Evolutionary conservation across 2,797 vertebrate genomes (phyloP).

Genomic region (Anableps anableps): DNA sequence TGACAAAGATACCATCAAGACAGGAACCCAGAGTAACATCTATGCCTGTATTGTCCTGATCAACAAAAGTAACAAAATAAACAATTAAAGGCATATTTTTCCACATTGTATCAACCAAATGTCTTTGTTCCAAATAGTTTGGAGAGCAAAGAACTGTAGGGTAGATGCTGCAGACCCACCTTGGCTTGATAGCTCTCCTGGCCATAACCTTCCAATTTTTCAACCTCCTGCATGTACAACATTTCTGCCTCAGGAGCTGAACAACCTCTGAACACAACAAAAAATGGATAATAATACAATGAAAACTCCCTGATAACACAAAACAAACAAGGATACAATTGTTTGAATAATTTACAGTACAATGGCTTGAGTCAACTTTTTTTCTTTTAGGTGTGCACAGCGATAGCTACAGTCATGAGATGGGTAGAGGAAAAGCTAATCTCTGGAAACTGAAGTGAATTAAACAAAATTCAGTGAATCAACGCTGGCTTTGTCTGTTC

Average conservation of each 20-base stretch:
- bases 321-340: neutral
- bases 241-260: slow-evolving; percentile 92
- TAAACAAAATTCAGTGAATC: neutral
- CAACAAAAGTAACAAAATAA: slow-evolving; percentile 6
- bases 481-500: neutral
- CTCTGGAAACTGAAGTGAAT: neutral
- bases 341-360: neutral
- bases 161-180: slow-evolving; percentile 73
- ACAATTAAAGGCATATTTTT: neutral
- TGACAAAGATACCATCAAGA: slow-evolving; percentile 97
- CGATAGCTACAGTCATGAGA: neutral
- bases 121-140: neutral
- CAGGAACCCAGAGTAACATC: slow-evolving; percentile 93
- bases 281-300: neutral
- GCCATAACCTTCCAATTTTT: slow-evolving; percentile 96
- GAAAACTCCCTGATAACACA: neutral
- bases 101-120: neutral
- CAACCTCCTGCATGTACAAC: slow-evolving; percentile 98
- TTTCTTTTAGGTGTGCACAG: neutral
- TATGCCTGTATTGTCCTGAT: slow-evolving; percentile 92
- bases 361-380: neutral
- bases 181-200: slow-evolving; percentile 96
- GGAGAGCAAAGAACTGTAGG: neutral
- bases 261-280: slow-evolving; percentile 84
- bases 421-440: too few species aligned